Evolutionary conservation across 2,797 vertebrate genomes (phyloP).

Genomic region (Brotula barbata): DNA sequence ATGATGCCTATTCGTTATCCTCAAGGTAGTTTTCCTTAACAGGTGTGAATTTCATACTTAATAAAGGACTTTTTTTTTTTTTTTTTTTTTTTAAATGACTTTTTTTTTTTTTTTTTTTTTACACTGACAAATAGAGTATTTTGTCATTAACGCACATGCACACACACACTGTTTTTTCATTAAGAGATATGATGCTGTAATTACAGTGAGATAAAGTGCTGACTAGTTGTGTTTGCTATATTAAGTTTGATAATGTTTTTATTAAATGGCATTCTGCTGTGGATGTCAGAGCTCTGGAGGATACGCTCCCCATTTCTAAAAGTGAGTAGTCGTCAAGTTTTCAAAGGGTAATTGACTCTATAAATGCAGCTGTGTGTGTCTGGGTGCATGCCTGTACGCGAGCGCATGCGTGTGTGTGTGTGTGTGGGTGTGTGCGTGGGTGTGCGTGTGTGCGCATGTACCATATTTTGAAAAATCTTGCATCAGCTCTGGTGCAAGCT

Average conservation of each 20-base stretch:
- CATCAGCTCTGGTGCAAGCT: background rate
- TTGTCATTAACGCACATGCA: conserved; percentile 42
- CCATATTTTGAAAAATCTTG: conserved; percentile 9
- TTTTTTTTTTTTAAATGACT: too few relatives aligned
- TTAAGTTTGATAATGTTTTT: conserved; percentile 71
- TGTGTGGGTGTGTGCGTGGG: conserved; percentile 27
- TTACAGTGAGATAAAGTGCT: conserved; percentile 67
- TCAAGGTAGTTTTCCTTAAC: conserved; percentile 44
- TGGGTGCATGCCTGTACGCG: conserved; percentile 16
- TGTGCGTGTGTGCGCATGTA: background rate
- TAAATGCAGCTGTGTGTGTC: conserved; percentile 54
- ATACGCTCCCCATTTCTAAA: conserved; percentile 52
- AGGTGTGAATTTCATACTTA: conserved; percentile 58
- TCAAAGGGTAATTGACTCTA: conserved; percentile 67
- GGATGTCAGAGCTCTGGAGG: conserved; percentile 62
- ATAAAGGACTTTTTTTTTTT: conserved; percentile 47
- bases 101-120: too few relatives aligned
- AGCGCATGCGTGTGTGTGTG: conserved; percentile 29
- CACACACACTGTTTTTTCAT: conserved; percentile 54
- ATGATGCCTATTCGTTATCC: conserved; percentile 31
- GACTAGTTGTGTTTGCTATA: conserved; percentile 58
- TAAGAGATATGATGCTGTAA: conserved; percentile 60
- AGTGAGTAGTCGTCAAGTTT: conserved; percentile 72
- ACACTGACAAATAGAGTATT: conserved; percentile 1
- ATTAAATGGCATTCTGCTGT: conserved; percentile 68